Evolutionary conservation across 1,140 invertebrate species (phyloP), one percentile per base, ranked within the genome.

Genomic region (Globodera rostochiensis): DNA sequence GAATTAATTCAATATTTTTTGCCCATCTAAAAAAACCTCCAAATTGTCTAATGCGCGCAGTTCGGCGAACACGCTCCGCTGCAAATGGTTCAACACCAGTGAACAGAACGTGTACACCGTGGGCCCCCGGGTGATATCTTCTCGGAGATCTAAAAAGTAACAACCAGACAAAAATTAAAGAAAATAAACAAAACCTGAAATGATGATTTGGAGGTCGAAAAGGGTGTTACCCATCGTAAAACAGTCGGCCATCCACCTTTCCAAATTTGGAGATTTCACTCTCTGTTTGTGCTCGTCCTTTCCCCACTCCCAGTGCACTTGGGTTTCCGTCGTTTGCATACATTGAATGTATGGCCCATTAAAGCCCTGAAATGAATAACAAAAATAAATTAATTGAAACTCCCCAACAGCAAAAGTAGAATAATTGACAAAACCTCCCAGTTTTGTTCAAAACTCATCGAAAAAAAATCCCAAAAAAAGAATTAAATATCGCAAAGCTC

Each of bases 101-200:
- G 82, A 83, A 15, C 82, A 83, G 36, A 83, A 83, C 6, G 82
- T 46, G 70, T 64, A 75, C 6, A 84, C 82, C n/a, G 83, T 77
- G 45, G 83, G 80, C 4, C 82, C 82, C 4, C 80, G 60, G 19
- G 82, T 83, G 57, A 36, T 67, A 47, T 83, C 82, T 53, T 45
- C 57, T 4, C 82, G 80, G 25, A 83, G 74, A 9, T 81, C 82
- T 83, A 36, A 36, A 36, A 36, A 36, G 46, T 15, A 83, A 79
- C n/a, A 53, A 47, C 13, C 6, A 46, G 47, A 3, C 80, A 66
- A 80, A 25, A 47, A 19, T 82, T 50, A n/a, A 19, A 46, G 46
- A 60, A 53, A 45, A 70, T 9, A 64, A 71, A 47, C 73, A 19
- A 45, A 80, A 82, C 81, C 36, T 69, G 80, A n/a, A 19, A 82